Evolutionary conservation across 2,888 invertebrate genomes (phyloP).

Genomic region (Criorhina ranunculi): DNA sequence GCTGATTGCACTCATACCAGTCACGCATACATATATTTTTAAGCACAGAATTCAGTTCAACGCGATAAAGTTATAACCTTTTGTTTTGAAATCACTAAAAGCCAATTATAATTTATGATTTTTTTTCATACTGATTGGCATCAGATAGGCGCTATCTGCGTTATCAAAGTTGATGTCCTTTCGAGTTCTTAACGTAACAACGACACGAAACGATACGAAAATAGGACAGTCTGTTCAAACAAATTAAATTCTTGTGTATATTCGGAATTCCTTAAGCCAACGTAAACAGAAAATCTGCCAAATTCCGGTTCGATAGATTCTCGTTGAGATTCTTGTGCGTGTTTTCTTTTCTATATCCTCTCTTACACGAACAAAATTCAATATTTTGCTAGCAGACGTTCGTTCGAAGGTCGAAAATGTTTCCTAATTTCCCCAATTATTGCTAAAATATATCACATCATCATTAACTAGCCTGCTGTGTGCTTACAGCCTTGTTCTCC

Average conservation of each 20-base stretch:
- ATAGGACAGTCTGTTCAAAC: slow-evolving; percentile 6
- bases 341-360: slow-evolving; percentile 1
- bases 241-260: slow-evolving; percentile 4
- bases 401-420: slow-evolving; percentile 34
- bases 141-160: background rate
- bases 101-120: slow-evolving; percentile 17
- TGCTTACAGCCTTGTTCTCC: slow-evolving; percentile 32
- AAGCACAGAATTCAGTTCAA: background rate
- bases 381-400: background rate
- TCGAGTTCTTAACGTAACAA: background rate
- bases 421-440: slow-evolving; percentile 51
- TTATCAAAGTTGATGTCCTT: slow-evolving; percentile 18
- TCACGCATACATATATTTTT: too few species aligned
- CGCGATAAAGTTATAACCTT: background rate
- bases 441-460: slow-evolving; percentile 31
- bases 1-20: too few species aligned
- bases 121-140: background rate
- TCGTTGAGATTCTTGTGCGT: background rate
- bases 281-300: background rate
- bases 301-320: background rate
- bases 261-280: background rate
- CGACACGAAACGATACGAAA: background rate
- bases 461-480: slow-evolving; percentile 17
- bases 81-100: slow-evolving; percentile 14
- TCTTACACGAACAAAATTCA: slow-evolving; percentile 7